Percentiles rank a stretch among this genome's conserved stretches.
These are phyloP conservation scores for Adineta ricciae DNA, from an alignment of 2,888 invertebrate genomes.

Conservation along the genomic window DNA sequence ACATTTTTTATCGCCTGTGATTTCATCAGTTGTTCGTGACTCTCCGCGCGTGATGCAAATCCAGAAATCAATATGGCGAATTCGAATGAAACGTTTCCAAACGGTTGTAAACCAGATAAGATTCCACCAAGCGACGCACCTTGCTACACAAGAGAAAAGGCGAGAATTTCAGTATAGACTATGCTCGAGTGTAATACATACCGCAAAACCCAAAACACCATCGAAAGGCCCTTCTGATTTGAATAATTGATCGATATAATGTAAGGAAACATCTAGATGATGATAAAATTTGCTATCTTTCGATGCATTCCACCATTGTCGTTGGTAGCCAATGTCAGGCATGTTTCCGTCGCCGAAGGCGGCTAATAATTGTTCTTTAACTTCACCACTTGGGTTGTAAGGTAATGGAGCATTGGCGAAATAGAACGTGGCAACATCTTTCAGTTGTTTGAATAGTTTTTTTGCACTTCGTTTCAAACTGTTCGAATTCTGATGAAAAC, in stretches of 20 bases:
- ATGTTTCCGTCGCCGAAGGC: not conserved
- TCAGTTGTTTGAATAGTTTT: not conserved
- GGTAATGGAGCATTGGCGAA: conserved; percentile 20
- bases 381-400: not conserved
- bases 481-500: conserved; percentile 25
- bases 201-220: conserved; percentile 23
- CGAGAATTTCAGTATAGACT: too few species aligned
- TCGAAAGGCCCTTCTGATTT: conserved; percentile 23
- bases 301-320: conserved; percentile 23
- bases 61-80: too few species aligned
- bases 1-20: not conserved
- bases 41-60: too few species aligned
- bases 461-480: conserved; percentile 23
- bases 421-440: not conserved
- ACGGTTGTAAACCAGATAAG: not conserved
- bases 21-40: too few species aligned
- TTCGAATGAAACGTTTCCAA: too few species aligned
- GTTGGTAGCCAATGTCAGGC: conserved; percentile 10
- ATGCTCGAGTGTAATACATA: too few species aligned
- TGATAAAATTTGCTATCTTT: not conserved
- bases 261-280: conserved; percentile 24
- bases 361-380: not conserved
- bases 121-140: conserved; percentile 23
- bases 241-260: not conserved
- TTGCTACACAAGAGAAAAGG: not conserved